Evolutionary conservation across 2,888 invertebrate species (phyloP).

Genomic region (Leptinotarsa peninsularis): DNA sequence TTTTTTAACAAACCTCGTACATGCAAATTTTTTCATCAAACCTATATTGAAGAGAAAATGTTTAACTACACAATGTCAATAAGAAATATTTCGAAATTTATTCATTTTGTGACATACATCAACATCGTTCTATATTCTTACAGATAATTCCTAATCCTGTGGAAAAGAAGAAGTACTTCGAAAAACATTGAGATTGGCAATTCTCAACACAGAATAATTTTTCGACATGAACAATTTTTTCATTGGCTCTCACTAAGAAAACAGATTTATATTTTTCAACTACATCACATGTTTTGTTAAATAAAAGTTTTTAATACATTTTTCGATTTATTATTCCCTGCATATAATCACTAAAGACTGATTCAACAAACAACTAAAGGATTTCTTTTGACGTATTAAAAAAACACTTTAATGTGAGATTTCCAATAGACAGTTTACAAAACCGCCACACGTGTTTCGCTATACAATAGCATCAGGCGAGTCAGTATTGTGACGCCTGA

Average conservation of each 20-base stretch:
- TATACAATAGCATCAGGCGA: too few species aligned
- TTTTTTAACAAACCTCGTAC: too few species aligned
- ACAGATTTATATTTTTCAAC: not conserved
- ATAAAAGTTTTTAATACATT: not conserved
- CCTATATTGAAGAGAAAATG: too few species aligned
- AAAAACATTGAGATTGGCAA: conserved; percentile 68
- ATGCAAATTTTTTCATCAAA: too few species aligned
- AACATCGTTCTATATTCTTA: conserved; percentile 60
- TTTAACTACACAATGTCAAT: too few species aligned
- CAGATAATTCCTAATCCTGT: conserved; percentile 86
- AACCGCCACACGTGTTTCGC: too few species aligned
- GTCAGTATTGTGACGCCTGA: too few species aligned
- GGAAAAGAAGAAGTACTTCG: conserved; percentile 85
- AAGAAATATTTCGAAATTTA: not conserved
- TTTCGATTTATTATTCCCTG: not conserved
- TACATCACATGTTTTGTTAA: conserved; percentile 12
- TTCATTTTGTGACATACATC: not conserved
- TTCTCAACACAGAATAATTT: not conserved
- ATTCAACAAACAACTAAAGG: not conserved
- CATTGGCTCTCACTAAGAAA: not conserved
- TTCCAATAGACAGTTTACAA: too few species aligned
- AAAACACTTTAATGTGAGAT: too few species aligned
- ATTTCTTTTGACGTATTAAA: too few species aligned
- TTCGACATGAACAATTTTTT: conserved; percentile 6
- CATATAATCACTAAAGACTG: not conserved